Base-by-base conservation (phyloP, 2,888 invertebrate genomes). In the Cactoblastis cactorum region DNA sequence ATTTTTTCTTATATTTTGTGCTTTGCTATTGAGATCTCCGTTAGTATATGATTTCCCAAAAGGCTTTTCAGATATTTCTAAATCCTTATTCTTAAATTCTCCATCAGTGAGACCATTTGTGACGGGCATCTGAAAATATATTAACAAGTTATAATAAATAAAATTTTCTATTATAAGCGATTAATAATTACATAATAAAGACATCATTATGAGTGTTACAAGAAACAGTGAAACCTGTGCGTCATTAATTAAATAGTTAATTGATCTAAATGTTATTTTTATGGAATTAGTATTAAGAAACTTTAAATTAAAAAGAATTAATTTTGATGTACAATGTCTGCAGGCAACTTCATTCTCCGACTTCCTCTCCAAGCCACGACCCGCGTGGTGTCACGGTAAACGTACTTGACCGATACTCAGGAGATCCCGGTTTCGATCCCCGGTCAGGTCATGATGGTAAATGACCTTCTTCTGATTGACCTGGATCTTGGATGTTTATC, bases 31-130 rank as follows among this genome's bases (percentile, higher is more conserved):
- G 12, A 74, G 62, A 63, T 81, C 77, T 41, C 53, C 49, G 53
- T 61, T 58, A n/a, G n/a, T n/a, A 37, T 65, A 52, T 51, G 69
- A 62, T 48, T 71, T 69, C 37, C 57, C 48, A 52, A 62, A 65
- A 18, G 60, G 54, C 51, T 63, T 65, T 41, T 62, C 57, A 50
- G 71, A 65, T 52, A 56, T 52, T 34, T 47, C 46, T 5, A 22
- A 3, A 35, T 34, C 9, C 12, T 34, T 35, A 51, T 69, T 59
- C 63, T 74, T 76, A 50, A 71, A 64, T 35, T 74, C 70, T 43
- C 80, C 85, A 58, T 83, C 84, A 58, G 72, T 71, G 22, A 75
- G 71, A 6, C 80, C 83, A 54, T 87, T 87, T 24, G 71, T 57
- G 18, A 65, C 60, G 24, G 85, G 83, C 83, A 86, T 85, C 87